Conservation (phyloP, 2,797 vertebrate genomes). For the Manis javanica region DNA sequence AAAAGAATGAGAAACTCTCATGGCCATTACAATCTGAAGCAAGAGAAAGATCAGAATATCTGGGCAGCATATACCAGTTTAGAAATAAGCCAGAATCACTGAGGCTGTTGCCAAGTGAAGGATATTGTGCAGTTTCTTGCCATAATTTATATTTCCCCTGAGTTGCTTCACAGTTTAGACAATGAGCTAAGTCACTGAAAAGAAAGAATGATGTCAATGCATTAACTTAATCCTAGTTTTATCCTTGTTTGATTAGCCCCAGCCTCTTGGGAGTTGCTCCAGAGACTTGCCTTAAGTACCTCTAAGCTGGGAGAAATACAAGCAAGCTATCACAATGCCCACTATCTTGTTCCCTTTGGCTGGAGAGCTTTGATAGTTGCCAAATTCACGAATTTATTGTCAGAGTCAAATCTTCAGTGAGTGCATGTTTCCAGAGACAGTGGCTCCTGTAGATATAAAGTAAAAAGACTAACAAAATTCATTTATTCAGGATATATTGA, state of each 20-base stretch:
- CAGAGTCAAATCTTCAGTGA: conserved; percentile 31
- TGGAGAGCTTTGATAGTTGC: background rate
- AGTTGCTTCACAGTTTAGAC: conserved; percentile 5
- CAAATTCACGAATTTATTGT: conserved; percentile 31
- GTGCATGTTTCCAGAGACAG: background rate
- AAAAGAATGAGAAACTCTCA: background rate
- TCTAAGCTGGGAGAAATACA: conserved; percentile 7
- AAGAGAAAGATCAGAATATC: background rate
- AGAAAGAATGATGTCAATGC: background rate
- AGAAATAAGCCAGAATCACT: conserved; percentile 35
- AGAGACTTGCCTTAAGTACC: background rate
- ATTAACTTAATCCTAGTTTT: background rate
- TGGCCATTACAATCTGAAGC: background rate
- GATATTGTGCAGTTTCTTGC: background rate
- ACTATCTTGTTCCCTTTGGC: background rate
- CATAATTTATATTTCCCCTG: background rate
- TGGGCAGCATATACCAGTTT: background rate
- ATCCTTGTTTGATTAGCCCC: background rate
- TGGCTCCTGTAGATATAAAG: background rate
- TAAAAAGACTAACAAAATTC: background rate
- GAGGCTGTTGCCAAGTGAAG: background rate
- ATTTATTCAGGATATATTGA: background rate
- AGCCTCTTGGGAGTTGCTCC: background rate
- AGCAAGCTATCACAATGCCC: background rate
- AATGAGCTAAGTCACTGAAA: conserved; percentile 3